phyloP scores from a whole-genome alignment of 2,113 vertebrate species.

The Balaeniceps rex region DNA sequence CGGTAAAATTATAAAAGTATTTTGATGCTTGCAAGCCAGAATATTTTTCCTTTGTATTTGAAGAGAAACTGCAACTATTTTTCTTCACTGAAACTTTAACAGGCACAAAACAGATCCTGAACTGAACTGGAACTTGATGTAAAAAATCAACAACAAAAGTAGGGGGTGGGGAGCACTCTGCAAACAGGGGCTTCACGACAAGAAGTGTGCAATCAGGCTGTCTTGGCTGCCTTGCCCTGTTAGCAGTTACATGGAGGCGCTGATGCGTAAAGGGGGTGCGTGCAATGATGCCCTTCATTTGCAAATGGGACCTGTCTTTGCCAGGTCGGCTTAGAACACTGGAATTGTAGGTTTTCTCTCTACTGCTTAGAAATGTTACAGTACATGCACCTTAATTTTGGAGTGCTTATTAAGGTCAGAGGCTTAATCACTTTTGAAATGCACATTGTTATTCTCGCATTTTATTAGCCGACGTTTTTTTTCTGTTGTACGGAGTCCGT shows the following conservation, averaged over 20 bases:
- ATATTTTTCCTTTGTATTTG: neutral
- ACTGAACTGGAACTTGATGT: neutral
- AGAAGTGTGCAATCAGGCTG: neutral
- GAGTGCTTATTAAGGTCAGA: neutral
- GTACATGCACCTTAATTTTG: neutral
- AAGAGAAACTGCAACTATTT: neutral
- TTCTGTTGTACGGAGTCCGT: neutral
- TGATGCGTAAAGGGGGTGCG: neutral
- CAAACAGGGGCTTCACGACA: neutral
- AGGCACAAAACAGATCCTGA: neutral
- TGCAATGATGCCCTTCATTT: neutral
- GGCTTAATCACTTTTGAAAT: neutral
- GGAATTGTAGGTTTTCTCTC: neutral
- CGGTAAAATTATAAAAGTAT: neutral
- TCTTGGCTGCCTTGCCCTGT: neutral
- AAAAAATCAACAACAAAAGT: neutral
- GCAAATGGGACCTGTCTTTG: neutral
- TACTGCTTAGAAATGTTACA: neutral
- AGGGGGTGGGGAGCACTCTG: neutral
- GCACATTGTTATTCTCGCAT: neutral
- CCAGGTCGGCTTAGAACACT: neutral
- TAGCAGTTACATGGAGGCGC: neutral
- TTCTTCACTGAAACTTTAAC: neutral
- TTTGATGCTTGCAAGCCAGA: neutral
- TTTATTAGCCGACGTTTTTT: neutral